Base-by-base conservation (phyloP, 1,140 invertebrate species). In the Pemphigus obesinymphae region DNA sequence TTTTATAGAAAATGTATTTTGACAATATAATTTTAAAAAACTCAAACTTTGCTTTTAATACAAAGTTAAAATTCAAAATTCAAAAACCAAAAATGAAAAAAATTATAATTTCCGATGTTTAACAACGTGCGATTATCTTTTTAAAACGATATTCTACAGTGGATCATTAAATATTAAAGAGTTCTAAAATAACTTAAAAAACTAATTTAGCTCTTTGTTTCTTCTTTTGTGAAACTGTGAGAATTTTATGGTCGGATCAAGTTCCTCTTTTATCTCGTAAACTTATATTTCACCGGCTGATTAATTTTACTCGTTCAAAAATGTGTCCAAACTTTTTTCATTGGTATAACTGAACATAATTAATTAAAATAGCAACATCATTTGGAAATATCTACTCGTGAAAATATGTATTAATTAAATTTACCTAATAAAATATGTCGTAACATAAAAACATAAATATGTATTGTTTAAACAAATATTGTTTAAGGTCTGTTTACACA, bases 221-320 rank as follows among this genome's bases (percentile, higher is more conserved):
- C 58, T 55, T 78, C n/a, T 13, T 58, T 78, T 78, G 20, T 78
- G 17, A 55, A 78, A 78, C 26, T 29, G 26, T 48, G 43, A 48
- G 15, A 73, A 73, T n/a, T 73, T 29, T 73, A 31, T 73, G 43
- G n/a, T 50, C 17, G 40, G 15, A 40, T 48, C 23, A 26, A 73
- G 26, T 5, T n/a, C n/a, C 45, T 31, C 45, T 73, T n/a, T 63
- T 73, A 73, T 73, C 70, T 48, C 29, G 5, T 13, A 31, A 73
- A 50, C 43, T 73, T 50, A n/a, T 31, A 50, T 43, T 70, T 26
- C 43, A 45, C 40, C 37, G 34, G 66, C 50, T 73, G 43, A 73
- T 73, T 73, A 72, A 72, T 73, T 73, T 73, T 50, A 31, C 20
- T 43, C 10, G 15, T 29, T 73, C 17, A 73, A 50, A 50, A 73